phyloP scores from a whole-genome alignment of 2,888 invertebrate species.

The Encarsia formosa region DNA sequence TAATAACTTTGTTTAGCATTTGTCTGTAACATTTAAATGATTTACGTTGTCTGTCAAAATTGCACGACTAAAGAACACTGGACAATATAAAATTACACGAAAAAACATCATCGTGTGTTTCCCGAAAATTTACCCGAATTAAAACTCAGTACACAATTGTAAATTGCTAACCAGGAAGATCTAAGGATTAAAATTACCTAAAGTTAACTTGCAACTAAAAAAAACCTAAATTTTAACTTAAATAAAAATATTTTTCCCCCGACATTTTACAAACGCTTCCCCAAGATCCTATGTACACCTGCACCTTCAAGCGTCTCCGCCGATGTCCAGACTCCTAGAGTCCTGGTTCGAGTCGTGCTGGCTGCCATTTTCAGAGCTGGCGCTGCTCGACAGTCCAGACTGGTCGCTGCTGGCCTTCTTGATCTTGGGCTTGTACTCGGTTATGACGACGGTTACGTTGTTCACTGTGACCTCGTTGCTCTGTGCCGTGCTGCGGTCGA shows the following conservation, averaged over 20 bases:
- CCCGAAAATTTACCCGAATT: too few species aligned
- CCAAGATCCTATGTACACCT: background rate
- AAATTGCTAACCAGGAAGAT: too few species aligned
- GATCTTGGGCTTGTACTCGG: constrained; percentile 85
- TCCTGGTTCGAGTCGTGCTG: constrained; percentile 54
- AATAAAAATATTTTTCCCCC: background rate
- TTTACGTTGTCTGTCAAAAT: constrained; percentile 31
- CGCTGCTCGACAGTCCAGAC: constrained; percentile 52
- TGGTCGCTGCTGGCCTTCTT: constrained; percentile 50
- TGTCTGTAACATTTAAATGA: constrained; percentile 30
- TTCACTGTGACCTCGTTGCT: constrained; percentile 95
- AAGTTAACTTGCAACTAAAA: constrained; percentile 33
- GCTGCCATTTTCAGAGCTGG: constrained; percentile 53
- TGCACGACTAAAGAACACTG: constrained; percentile 22
- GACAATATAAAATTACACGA: constrained; percentile 32
- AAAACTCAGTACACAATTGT: too few species aligned
- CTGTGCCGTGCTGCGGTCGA: constrained; percentile 87
- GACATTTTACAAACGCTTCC: background rate
- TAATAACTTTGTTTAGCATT: constrained; percentile 32
- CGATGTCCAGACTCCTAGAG: constrained; percentile 51
- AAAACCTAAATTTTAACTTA: background rate
- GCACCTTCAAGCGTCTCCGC: constrained; percentile 46
- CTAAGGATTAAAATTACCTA: constrained; percentile 42
- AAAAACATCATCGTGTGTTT: too few species aligned
- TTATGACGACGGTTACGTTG: constrained; percentile 94